Conservation (phyloP, 2,797 vertebrate genomes). For the Cygnus olor region DNA sequence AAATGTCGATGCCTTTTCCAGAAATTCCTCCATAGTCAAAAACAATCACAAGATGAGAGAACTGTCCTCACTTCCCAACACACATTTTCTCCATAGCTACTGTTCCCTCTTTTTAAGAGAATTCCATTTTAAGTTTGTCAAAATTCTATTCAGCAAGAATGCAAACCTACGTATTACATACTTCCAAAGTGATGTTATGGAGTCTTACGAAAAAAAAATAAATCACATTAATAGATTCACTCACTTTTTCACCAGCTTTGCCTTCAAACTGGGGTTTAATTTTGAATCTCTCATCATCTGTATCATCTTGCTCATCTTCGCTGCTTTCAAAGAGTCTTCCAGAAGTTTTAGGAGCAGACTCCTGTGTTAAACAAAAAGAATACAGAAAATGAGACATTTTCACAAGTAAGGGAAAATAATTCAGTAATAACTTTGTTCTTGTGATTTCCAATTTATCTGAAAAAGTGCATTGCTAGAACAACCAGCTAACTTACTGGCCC, state of each 20-base stretch:
- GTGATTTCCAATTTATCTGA: background rate
- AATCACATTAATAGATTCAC: conserved; percentile 26
- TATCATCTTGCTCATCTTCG: conserved; percentile 82
- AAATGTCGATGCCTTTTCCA: background rate
- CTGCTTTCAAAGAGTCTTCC: conserved; percentile 86
- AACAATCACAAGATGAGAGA: background rate
- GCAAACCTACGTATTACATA: background rate
- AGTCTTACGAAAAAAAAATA: background rate
- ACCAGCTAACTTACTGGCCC: background rate
- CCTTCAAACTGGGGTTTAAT: conserved; percentile 95
- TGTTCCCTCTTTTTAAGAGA: background rate
- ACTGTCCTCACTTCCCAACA: background rate
- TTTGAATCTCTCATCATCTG: conserved; percentile 80
- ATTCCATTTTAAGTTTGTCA: background rate
- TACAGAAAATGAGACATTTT: background rate
- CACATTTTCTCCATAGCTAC: background rate
- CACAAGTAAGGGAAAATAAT: background rate
- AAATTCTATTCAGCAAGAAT: background rate
- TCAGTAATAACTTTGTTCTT: background rate
- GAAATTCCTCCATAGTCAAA: background rate
- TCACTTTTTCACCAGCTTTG: conserved; percentile 91
- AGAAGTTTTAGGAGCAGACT: conserved; percentile 32
- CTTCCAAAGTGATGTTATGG: accelerated
- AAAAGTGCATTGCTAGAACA: background rate
- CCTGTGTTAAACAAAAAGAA: conserved; percentile 13